These are phyloP conservation scores for Drosophila willistoni DNA, from an alignment of 1,140 invertebrate species.

Conservation along the genomic window DNA sequence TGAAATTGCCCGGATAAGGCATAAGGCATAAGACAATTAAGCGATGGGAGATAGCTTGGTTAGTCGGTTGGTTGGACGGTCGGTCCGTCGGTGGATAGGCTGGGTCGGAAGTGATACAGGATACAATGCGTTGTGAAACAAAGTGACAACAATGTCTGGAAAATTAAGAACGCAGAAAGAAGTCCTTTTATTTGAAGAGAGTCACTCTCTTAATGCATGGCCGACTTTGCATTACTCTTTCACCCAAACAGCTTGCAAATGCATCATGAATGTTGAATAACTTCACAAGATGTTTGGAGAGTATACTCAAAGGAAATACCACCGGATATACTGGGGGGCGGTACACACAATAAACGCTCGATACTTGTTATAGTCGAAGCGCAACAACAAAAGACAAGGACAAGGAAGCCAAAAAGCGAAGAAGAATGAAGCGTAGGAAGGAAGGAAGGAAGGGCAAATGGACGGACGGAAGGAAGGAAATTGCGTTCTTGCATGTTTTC, in stretches of 20 bases:
- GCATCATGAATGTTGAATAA: background rate
- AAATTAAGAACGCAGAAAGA: constrained; percentile 11
- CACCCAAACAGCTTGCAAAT: background rate
- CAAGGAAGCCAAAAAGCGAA: constrained; percentile 5
- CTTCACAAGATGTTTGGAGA: background rate
- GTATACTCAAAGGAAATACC: constrained; percentile 5
- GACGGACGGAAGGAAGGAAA: constrained; percentile 46
- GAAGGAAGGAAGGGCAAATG: background rate
- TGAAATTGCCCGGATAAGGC: constrained; percentile 29
- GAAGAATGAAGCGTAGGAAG: constrained; percentile 26
- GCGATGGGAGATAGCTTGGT: constrained; percentile 3
- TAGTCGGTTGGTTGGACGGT: background rate
- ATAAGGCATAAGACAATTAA: constrained; percentile 17
- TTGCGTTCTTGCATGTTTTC: constrained; percentile 51
- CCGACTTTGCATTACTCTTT: background rate
- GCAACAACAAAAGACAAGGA: constrained; percentile 8
- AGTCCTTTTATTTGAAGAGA: background rate
- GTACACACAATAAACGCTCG: constrained; percentile 1
- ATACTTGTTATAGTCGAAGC: constrained; percentile 10
- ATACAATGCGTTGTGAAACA: constrained; percentile 2
- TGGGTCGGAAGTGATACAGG: background rate
- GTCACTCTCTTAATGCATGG: background rate
- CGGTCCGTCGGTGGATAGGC: background rate
- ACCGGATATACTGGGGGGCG: constrained; percentile 4
- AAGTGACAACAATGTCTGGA: constrained; percentile 10